Evolutionary conservation across 2,888 invertebrate genomes (phyloP), one percentile per base, ranked within the genome.

Genomic region (Fragum fragum): DNA sequence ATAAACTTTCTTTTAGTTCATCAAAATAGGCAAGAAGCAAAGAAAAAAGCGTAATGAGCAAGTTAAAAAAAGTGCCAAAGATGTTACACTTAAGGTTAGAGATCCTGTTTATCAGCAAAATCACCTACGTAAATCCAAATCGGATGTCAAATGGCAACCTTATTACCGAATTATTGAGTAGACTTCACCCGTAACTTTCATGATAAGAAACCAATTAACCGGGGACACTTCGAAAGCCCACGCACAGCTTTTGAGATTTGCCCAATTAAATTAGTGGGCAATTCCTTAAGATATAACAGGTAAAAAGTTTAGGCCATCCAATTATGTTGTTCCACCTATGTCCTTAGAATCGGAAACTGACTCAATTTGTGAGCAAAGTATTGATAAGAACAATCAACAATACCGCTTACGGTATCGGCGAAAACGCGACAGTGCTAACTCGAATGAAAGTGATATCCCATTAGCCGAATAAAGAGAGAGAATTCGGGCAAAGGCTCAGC

Each of bases 31-130:
- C 78, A 69, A 23, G 52, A 77, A n/a, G 71, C 84, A 11, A 78
- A 75, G 36, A 26, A 68, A 36, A 76, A 74, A 72, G n/a, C 73
- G 78, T 55, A 70, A 53, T 2, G 71, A 75, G 61, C 71, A 83
- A 61, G 74, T 63, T 3, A 63, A 87, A 59, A 76, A 66, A 26
- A 76, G 70, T 14, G 68, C 72, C 21, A 74, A 75, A 42, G 71
- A 77, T 11, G 55, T 77, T 29, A 57, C 55, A 21, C 74, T 81
- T 61, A 23, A 85, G 63, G 69, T 81, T 11, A 71, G 74, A 29
- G 83, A 83, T 42, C 66, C 77, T 14, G 85, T 85, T n/a, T 81
- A 74, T 32, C 77, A 69, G 57, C 73, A 28, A 57, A 73, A 82
- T 18, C 63, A 73, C 32, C 11, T 18, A 26, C 32, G 76, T 14